These are phyloP conservation scores for Mallotus villosus DNA, from an alignment of 2,797 vertebrate species.

Conservation along the genomic window DNA sequence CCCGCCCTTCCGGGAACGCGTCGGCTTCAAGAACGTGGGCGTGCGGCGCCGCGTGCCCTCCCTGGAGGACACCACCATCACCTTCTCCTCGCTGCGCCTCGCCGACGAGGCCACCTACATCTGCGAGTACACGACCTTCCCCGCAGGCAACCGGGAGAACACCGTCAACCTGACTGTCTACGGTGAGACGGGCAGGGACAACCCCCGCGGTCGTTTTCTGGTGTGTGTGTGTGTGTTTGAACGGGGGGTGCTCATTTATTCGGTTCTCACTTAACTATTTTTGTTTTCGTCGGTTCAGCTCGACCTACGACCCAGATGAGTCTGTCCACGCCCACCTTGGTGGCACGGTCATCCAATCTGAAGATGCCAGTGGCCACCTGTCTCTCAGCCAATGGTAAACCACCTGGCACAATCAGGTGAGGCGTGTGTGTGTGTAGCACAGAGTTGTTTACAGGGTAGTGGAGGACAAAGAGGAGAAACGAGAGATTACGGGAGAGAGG, in stretches of 20 bases:
- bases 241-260: not conserved
- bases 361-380: conserved; percentile 93
- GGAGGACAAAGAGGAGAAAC: conserved; percentile 62
- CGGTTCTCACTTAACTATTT: not conserved
- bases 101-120: conserved; percentile 92
- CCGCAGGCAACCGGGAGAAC: conserved; percentile 91
- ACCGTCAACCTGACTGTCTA: conserved; percentile 93
- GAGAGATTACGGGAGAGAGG: no score
- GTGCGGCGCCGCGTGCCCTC: conserved; percentile 84
- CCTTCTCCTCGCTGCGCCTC: conserved; percentile 84
- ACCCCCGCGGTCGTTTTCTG: no score
- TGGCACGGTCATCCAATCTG: conserved; percentile 80
- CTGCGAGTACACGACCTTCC: conserved; percentile 98
- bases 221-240: no score
- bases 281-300: conserved; percentile 68
- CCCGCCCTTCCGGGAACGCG: conserved; percentile 83
- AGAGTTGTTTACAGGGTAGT: no score
- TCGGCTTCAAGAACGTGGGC: conserved; percentile 85
- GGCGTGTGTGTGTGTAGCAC: conserved; percentile 61
- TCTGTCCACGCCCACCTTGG: conserved; percentile 79
- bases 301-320: conserved; percentile 89
- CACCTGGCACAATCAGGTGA: conserved; percentile 79
- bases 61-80: conserved; percentile 90
- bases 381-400: conserved; percentile 91
- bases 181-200: conserved; percentile 72